phyloP scores from a whole-genome alignment of 2,888 invertebrate species.

The Rhingia rostrata region DNA sequence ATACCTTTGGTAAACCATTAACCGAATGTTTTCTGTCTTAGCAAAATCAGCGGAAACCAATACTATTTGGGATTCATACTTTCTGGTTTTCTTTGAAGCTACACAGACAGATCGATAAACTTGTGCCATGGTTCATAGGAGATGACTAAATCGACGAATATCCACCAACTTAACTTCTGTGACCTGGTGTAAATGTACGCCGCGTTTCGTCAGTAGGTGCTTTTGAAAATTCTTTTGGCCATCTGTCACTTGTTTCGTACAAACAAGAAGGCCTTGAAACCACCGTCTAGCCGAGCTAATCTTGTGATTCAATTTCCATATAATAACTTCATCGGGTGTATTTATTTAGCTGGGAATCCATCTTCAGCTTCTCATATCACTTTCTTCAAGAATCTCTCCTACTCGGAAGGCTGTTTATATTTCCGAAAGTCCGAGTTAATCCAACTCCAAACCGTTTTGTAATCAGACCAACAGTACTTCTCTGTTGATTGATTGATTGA shows the following conservation, averaged over 20 bases:
- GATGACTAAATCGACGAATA: neutral
- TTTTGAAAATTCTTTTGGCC: neutral
- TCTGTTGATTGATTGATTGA: too few species aligned
- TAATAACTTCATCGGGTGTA: slow-evolving; percentile 33
- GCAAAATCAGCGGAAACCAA: neutral
- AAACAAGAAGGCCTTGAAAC: slow-evolving; percentile 8
- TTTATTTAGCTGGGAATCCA: slow-evolving; percentile 27
- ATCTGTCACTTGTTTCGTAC: neutral
- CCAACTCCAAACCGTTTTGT: slow-evolving; percentile 35
- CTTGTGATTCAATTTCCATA: slow-evolving; percentile 6
- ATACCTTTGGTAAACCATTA: neutral
- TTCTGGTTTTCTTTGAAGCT: too few species aligned
- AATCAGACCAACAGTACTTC: slow-evolving; percentile 28
- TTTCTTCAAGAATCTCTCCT: slow-evolving; percentile 37
- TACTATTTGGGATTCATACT: too few species aligned
- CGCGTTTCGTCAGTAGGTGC: neutral
- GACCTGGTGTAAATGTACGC: neutral
- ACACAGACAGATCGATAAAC: neutral
- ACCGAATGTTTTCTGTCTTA: neutral
- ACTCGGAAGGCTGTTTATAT: slow-evolving; percentile 34
- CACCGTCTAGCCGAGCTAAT: slow-evolving; percentile 9
- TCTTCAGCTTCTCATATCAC: neutral
- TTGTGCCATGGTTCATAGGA: neutral
- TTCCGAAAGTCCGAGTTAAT: slow-evolving; percentile 22
- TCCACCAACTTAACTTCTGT: neutral